Percentiles rank a stretch among this genome's conserved stretches.
Conservation (phyloP, 2,113 vertebrate species). For the Ginglymostoma cirratum region DNA sequence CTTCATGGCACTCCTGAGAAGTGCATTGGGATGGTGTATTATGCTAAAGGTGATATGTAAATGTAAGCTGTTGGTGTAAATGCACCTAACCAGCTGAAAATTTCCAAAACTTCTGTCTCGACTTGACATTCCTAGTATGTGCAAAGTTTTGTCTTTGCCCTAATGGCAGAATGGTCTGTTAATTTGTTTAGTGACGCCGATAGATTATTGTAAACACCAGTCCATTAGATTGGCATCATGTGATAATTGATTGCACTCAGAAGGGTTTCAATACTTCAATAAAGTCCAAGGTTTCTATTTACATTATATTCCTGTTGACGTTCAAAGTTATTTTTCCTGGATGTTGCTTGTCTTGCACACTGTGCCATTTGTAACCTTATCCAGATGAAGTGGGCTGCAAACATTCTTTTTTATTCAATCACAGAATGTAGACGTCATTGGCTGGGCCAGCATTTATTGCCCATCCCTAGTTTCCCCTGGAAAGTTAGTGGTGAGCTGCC, state of each 20-base stretch:
- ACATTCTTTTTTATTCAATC: too few species aligned
- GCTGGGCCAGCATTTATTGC: too few species aligned
- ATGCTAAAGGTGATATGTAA: too few species aligned
- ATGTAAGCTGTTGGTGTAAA: too few species aligned
- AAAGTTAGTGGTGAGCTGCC: too few species aligned
- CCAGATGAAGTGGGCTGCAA: neutral
- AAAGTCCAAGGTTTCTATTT: neutral
- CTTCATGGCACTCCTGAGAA: too few species aligned
- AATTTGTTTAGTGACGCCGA: neutral
- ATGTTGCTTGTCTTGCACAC: neutral
- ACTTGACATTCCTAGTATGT: neutral
- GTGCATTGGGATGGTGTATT: too few species aligned
- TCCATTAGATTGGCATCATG: slow-evolving; percentile 4
- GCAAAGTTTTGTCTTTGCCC: neutral
- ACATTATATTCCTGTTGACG: neutral
- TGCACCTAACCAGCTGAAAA: neutral
- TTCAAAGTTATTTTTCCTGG: neutral
- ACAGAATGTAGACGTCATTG: too few species aligned
- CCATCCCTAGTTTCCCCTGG: too few species aligned
- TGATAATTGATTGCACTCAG: neutral
- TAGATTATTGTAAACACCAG: slow-evolving; percentile 2
- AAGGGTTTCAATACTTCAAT: neutral
- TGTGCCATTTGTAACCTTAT: neutral
- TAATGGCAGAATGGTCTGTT: neutral
- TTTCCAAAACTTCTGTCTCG: neutral